Evolutionary conservation across 1,140 invertebrate genomes (phyloP), one percentile per base, ranked within the genome.

Genomic region (Drosophila mojavensis): DNA sequence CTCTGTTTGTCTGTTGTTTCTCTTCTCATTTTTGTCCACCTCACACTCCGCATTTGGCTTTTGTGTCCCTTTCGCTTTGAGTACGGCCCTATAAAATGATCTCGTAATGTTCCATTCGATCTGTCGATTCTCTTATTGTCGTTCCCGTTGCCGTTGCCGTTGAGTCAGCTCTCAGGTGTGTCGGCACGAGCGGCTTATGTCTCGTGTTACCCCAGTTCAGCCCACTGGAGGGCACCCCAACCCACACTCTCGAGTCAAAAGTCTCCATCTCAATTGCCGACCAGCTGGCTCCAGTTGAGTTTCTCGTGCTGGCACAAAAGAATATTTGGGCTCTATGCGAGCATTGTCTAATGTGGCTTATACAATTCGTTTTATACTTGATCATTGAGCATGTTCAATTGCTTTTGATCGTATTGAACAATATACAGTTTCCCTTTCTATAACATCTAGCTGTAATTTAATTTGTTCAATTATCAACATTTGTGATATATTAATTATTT

Each of bases 51-150:
- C 50, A 36, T 62, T 6, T 70, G 43, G 55, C n/a, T 11, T 58
- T 60, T 66, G 50, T 54, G 39, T 66, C 33, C 70, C 81, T 77
- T 78, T 81, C 77, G 33, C 63, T 78, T 84, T 70, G 62, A 79
- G 58, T 48, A 55, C 56, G 75, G 59, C 75, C 70, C 75, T 60
- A 79, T 88, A 79, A 86, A 88, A 70, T 60, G 68, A 77, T 67
- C 75, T 68, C 79, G 70, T 88, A 88, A 82, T 86, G 82, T 82
- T 82, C 75, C 81, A 68, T 77, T 81, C 63, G 65, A 81, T 85
- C 75, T 15, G 15, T 17, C 53, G 70, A 61, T 65, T 41, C 54
- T 33, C 43, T 13, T 13, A 24, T 43, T 43, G 11, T 9, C 33
- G 36, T 39, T 39, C 36, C 36, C 36, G 36, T 39, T 39, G 36